Evolutionary conservation across 2,888 invertebrate species (phyloP).

Genomic region (Mantis religiosa): DNA sequence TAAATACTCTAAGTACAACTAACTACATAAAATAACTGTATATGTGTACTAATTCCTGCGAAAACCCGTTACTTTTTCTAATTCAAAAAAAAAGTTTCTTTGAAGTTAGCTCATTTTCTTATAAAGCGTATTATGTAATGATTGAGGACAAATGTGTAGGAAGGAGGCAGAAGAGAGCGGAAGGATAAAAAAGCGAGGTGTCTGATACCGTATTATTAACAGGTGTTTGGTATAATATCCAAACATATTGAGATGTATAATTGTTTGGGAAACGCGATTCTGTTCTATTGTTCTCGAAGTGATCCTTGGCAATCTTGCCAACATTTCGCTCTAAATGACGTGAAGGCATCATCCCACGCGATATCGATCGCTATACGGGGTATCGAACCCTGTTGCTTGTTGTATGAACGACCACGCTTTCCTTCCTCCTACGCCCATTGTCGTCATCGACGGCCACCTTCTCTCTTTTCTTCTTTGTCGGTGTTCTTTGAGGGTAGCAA

Average conservation of each 20-base stretch:
- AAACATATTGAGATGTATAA: neutral
- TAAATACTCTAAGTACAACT: no score
- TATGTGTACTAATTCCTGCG: no score
- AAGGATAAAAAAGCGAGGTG: no score
- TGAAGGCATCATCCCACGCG: neutral
- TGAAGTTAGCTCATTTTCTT: no score
- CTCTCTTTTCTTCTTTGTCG: neutral
- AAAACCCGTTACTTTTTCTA: no score
- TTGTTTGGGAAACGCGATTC: neutral
- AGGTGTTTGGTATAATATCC: neutral
- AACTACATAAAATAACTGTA: no score
- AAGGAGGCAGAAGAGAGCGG: no score
- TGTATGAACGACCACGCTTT: neutral
- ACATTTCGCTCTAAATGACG: neutral
- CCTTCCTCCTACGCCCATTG: neutral
- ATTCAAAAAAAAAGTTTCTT: no score
- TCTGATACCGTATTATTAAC: neutral
- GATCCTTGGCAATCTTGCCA: neutral
- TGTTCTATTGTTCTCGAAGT: neutral
- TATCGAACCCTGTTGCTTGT: neutral
- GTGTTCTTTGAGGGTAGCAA: neutral
- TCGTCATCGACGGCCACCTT: neutral
- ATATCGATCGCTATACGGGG: neutral
- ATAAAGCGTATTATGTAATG: no score
- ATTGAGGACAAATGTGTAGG: no score